These are phyloP conservation scores for Perizoma flavofasciatum DNA, from an alignment of 2,888 invertebrate genomes.

Conservation along the genomic window DNA sequence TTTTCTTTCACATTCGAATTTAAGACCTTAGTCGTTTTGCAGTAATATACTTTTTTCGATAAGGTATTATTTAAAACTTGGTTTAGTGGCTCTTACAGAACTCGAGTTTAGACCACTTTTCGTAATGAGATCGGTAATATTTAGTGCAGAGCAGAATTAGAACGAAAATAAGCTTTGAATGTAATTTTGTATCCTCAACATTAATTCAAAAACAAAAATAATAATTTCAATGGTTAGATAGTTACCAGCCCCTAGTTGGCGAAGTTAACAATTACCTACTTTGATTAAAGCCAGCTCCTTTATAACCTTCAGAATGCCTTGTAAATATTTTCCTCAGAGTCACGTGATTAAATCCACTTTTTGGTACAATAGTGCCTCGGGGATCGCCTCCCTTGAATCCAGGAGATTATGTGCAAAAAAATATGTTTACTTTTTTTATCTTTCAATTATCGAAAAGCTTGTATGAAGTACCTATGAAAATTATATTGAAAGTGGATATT, in stretches of 20 bases:
- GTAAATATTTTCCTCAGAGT: slow-evolving; percentile 29
- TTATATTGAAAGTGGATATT: slow-evolving; percentile 18
- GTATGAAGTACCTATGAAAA: slow-evolving; percentile 11
- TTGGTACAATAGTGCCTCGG: slow-evolving; percentile 27
- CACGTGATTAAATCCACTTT: slow-evolving; percentile 29
- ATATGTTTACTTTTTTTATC: slow-evolving; percentile 11
- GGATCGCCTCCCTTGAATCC: slow-evolving; percentile 19
- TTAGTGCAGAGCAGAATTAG: too few species aligned
- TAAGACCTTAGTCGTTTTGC: too few species aligned
- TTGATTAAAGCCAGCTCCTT: slow-evolving; percentile 20
- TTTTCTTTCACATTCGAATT: too few species aligned
- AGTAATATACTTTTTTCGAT: too few species aligned
- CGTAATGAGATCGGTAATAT: too few species aligned
- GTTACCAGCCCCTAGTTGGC: neutral
- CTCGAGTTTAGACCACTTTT: too few species aligned
- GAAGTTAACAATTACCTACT: slow-evolving; percentile 23
- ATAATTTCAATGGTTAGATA: too few species aligned
- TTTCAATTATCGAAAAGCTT: slow-evolving; percentile 10
- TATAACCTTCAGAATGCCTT: slow-evolving; percentile 12
- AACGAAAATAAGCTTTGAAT: too few species aligned
- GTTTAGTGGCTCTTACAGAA: too few species aligned
- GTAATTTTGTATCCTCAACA: too few species aligned
- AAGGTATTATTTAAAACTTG: too few species aligned
- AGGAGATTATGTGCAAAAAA: slow-evolving; percentile 15
- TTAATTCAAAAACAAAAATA: too few species aligned